Evolutionary conservation across 2,888 invertebrate species (phyloP), one percentile per base, ranked within the genome.

Genomic region (Tetheella fluctuosa): DNA sequence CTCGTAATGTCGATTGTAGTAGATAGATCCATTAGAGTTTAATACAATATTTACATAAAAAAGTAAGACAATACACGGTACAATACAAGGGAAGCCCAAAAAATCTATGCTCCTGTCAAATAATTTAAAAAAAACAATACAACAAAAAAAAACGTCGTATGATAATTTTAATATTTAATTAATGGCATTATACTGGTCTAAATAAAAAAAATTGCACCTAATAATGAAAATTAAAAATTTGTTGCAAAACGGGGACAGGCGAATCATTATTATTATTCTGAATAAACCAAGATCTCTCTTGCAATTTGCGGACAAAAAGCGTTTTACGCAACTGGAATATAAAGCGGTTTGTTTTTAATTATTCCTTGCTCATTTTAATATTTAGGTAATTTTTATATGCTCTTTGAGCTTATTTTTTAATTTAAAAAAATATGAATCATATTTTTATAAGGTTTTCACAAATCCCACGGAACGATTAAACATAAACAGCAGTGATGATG

Each of bases 221-320:
- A 84, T 80, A 80, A 73, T 54, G 69, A 68, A 74, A 79, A 80
- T 80, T 82, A 83, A 79, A 80, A 84, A 83, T 83, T 79, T 80
- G 72, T 69, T 67, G 58, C 68, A 57, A 66, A 77, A 77, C 68
- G 64, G 64, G 68, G 67, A 70, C 71, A 67, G 65, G 69, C 48
- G 68, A 59, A 69, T 65, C 76, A 77, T 78, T n/a, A n/a, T n/a
- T n/a, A n/a, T n/a, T n/a, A 79, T 75, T 79, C 73, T 74, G 78
- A 73, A 80, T 76, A 80, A 82, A 74, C 79, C 70, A 65, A 62
- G 69, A 75, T 80, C 81, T 84, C 81, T 80, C 55, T 81, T 69
- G 78, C 81, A 84, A 84, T 86, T 86, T 83, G 83, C 71, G 82
- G 81, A 81, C 83, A 84, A 85, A 79, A 84, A 81, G 77, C 72